Percentiles rank a stretch among this genome's conserved stretches.
These are phyloP conservation scores for Muraenolepis orangiensis DNA, from an alignment of 2,797 vertebrate species.

Conservation along the genomic window DNA sequence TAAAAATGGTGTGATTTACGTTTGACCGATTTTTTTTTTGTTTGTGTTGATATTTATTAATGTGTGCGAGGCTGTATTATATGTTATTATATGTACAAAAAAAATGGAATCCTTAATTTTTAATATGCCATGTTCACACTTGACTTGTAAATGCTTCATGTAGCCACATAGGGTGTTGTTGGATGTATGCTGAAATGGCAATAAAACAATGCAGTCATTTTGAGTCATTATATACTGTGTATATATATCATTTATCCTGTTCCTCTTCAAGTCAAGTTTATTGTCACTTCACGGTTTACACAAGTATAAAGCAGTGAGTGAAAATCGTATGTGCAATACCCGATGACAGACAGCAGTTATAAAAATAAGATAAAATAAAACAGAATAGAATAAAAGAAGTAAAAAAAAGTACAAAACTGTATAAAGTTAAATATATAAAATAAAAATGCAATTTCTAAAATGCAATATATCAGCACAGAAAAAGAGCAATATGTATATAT, in stretches of 20 bases:
- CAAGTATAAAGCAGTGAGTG: too few relatives aligned
- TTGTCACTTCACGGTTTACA: too few relatives aligned
- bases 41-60: conserved; percentile 84
- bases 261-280: too few relatives aligned
- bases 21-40: conserved; percentile 78
- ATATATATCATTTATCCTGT: not conserved
- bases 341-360: too few relatives aligned
- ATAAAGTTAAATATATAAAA: too few relatives aligned
- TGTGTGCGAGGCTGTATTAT: conserved; percentile 78
- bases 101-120: conserved; percentile 77
- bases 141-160: conserved; percentile 72
- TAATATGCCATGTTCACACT: conserved; percentile 68
- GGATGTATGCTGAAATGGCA: conserved; percentile 74
- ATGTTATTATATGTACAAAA: conserved; percentile 84
- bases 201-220: conserved; percentile 75
- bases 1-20: conserved; percentile 65
- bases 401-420: too few relatives aligned
- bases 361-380: too few relatives aligned
- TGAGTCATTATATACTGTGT: conserved; percentile 1
- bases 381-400: too few relatives aligned
- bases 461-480: too few relatives aligned
- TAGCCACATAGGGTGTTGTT: conserved; percentile 76
- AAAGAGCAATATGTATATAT: too few relatives aligned
- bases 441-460: too few relatives aligned
- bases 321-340: too few relatives aligned